phyloP scores from a whole-genome alignment of 2,888 invertebrate species.

The Lypha dubia region DNA sequence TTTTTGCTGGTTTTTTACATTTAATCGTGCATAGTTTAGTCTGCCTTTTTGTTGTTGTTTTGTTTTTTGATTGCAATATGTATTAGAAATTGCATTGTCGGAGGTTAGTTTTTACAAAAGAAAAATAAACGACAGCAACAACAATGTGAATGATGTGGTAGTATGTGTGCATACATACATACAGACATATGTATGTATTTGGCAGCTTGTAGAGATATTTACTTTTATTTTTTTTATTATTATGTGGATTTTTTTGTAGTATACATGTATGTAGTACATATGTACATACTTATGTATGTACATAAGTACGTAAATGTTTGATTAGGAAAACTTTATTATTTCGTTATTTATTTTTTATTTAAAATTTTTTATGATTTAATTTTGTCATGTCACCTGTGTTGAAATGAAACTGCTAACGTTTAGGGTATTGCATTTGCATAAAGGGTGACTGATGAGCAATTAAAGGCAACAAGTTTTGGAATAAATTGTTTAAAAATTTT shows the following conservation, averaged over 20 bases:
- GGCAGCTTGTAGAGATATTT: constrained; percentile 7
- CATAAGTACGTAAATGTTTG: too few relatives aligned
- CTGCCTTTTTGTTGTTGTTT: constrained; percentile 6
- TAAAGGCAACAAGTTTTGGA: constrained; percentile 17
- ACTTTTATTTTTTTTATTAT: too few relatives aligned
- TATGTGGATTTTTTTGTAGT: constrained; percentile 33
- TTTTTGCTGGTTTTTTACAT: constrained; percentile 31
- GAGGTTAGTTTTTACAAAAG: constrained; percentile 77
- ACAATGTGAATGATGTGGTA: too few relatives aligned
- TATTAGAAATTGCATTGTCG: constrained; percentile 77
- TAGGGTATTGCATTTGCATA: background rate
- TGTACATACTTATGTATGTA: too few relatives aligned
- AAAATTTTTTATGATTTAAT: constrained; percentile 26
- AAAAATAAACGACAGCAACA: constrained; percentile 36
- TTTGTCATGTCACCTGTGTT: constrained; percentile 35
- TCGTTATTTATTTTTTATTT: constrained; percentile 9
- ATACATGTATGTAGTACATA: too few relatives aligned
- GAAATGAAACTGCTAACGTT: constrained; percentile 60
- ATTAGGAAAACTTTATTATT: constrained; percentile 24
- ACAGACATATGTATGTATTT: background rate
- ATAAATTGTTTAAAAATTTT: too few relatives aligned
- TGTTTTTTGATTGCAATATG: constrained; percentile 50
- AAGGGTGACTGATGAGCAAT: background rate
- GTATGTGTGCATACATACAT: background rate
- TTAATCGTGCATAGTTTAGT: constrained; percentile 48